phyloP scores from a whole-genome alignment of 2,113 vertebrate species.

The Lepisosteus oculatus region DNA sequence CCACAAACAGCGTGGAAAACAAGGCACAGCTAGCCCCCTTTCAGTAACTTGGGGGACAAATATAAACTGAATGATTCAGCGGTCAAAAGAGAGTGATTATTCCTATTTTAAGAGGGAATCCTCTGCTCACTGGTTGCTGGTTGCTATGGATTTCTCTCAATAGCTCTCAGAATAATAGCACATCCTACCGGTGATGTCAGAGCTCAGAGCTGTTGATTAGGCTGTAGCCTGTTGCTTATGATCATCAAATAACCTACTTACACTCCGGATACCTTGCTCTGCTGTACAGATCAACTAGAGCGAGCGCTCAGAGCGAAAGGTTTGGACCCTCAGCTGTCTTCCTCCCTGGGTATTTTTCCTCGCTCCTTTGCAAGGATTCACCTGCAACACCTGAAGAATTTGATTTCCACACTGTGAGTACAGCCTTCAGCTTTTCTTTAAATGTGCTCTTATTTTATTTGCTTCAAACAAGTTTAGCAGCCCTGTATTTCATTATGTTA shows the following conservation, averaged over 20 bases:
- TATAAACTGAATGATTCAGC: slow-evolving; percentile 32
- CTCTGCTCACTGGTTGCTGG: slow-evolving; percentile 41
- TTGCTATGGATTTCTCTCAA: slow-evolving; percentile 74
- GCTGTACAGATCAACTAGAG: slow-evolving; percentile 42
- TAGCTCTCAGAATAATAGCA: slow-evolving; percentile 61
- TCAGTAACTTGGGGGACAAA: slow-evolving; percentile 30
- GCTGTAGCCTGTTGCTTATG: slow-evolving; percentile 68
- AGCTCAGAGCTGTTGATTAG: slow-evolving; percentile 40
- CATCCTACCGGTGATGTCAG: slow-evolving; percentile 75
- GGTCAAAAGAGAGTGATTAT: slow-evolving; percentile 43
- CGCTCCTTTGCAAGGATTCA: slow-evolving; percentile 11
- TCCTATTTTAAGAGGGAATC: slow-evolving; percentile 42
- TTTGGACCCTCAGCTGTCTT: slow-evolving; percentile 6
- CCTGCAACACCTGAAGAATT: slow-evolving; percentile 18
- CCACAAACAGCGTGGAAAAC: too few species aligned
- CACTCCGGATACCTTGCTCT: slow-evolving; percentile 40
- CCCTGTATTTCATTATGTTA: too few species aligned
- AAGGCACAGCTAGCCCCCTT: not conserved
- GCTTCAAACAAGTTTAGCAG: too few species aligned
- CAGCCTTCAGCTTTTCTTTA: not conserved
- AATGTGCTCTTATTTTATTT: too few species aligned
- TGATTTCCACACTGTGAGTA: slow-evolving; percentile 44
- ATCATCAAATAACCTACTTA: slow-evolving; percentile 47
- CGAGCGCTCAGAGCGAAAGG: slow-evolving; percentile 20
- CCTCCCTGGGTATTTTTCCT: not conserved